Conservation (phyloP, 2,888 invertebrate species). For the Agrypnus murinus region DNA sequence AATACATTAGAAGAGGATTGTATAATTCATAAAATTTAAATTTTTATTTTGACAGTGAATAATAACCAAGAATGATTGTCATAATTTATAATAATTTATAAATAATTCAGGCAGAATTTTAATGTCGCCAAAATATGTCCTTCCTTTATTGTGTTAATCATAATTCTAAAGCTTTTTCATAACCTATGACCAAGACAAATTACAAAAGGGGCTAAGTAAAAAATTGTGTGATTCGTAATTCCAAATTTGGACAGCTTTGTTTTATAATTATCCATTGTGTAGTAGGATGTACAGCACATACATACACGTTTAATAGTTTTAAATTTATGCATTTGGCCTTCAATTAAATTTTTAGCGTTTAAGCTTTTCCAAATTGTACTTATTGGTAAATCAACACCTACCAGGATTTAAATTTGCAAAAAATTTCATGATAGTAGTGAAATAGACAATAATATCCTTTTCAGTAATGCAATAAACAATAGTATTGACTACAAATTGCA, state of each 20-base stretch:
- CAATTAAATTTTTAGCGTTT: constrained; percentile 1
- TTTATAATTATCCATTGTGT: constrained; percentile 27
- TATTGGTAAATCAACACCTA: not conserved
- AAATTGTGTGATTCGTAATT: constrained; percentile 1
- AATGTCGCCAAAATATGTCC: not conserved
- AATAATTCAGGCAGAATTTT: not conserved
- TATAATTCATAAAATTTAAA: too few species aligned
- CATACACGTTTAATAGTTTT: constrained; percentile 15
- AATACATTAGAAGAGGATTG: not conserved
- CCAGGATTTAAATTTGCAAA: not conserved
- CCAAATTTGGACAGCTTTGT: constrained; percentile 25
- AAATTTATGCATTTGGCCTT: constrained; percentile 5
- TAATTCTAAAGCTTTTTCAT: not conserved
- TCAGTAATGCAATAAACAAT: too few species aligned
- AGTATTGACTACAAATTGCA: too few species aligned
- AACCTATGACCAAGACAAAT: constrained; percentile 19
- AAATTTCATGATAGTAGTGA: too few species aligned
- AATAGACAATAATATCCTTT: too few species aligned
- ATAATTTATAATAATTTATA: not conserved
- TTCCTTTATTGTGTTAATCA: constrained; percentile 1
- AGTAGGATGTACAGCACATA: not conserved
- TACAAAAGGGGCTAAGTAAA: constrained; percentile 13
- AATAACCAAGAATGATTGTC: not conserved
- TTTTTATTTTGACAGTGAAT: not conserved
- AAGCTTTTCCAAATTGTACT: not conserved